Conservation (phyloP, 2,888 invertebrate genomes). For the Diplazon laetatorius region DNA sequence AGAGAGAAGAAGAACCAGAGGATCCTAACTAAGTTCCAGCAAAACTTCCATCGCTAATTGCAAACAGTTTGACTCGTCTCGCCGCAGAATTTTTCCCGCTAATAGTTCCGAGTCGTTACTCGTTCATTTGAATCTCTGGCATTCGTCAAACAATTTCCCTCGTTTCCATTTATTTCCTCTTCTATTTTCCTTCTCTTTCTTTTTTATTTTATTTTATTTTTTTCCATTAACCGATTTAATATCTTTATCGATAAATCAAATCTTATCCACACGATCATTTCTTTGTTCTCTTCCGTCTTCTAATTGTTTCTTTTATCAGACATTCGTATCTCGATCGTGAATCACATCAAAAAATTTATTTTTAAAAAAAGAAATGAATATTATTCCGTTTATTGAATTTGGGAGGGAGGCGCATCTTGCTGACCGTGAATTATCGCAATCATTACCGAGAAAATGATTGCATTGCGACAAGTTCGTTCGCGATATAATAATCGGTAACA, state of each 20-base stretch:
- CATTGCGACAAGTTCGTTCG: too few relatives aligned
- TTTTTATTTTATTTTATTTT: too few relatives aligned
- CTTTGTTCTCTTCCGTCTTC: background rate
- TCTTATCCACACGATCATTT: background rate
- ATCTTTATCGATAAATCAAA: conserved; percentile 11
- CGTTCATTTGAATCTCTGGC: background rate
- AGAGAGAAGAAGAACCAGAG: background rate
- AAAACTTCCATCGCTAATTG: conserved; percentile 47
- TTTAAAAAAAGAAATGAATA: too few relatives aligned
- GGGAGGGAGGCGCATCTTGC: too few relatives aligned
- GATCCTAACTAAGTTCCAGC: conserved; percentile 7
- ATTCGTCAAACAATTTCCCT: conserved; percentile 22
- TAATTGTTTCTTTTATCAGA: too few relatives aligned
- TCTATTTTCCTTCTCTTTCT: conserved; percentile 1
- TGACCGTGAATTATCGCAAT: too few relatives aligned
- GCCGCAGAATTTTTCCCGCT: conserved; percentile 16
- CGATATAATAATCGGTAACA: too few relatives aligned
- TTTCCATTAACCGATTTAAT: too few relatives aligned
- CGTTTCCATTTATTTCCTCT: background rate
- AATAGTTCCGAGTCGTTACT: conserved; percentile 52
- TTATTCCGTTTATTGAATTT: too few relatives aligned
- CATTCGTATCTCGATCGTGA: too few relatives aligned
- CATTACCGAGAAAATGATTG: too few relatives aligned
- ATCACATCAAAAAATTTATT: too few relatives aligned
- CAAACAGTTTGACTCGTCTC: conserved; percentile 14